Evolutionary conservation across 2,888 invertebrate genomes (phyloP), one percentile per base, ranked within the genome.

Genomic region (Aleiodes testaceus): DNA sequence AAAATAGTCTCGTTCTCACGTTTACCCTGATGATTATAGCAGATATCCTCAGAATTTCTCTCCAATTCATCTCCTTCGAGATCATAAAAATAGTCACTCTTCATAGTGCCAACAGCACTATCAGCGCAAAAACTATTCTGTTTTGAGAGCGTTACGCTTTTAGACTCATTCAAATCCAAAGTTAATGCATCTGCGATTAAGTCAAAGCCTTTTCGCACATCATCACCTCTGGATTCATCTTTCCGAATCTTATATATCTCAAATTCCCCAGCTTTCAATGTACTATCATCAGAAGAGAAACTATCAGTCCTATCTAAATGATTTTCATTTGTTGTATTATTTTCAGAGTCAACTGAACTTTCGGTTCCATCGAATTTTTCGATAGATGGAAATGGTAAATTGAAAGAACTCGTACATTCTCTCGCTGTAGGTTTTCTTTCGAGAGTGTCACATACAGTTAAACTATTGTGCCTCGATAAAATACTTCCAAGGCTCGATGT

Each of bases 41-140:
- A 85, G 59, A 85, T 74, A 12, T 85, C 85, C 16, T 82, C 79
- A 5, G 79, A 79, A 18, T 79, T 82, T 42, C 85, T 84, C 65
- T 84, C 77, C 22, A 86, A 75, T 59, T 82, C 86, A 53, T 79
- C 81, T 18, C 86, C 82, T 75, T 87, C 86, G 42, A 87, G 78
- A 26, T 87, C 86, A 9, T 85, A 81, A 53, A 87, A 87, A 63
- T 87, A 86, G 66, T 87, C 86, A 70, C 87, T 87, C 59, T 82
- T 85, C 87, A 87, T 87, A 0, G 87, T 87, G 14, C 87, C 87
- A 1, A 87, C 83, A 0, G 87, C 87, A 50, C 87, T 87, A 64
- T 87, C 87, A 1, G 84, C 80, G 22, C 84, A 83, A 36, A 87
- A 87, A 68, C 87, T 87, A 55, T 86, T 85, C 53, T 85, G 84